Conservation (phyloP, 2,113 vertebrate genomes). For the Brienomyrus longianalis region DNA sequence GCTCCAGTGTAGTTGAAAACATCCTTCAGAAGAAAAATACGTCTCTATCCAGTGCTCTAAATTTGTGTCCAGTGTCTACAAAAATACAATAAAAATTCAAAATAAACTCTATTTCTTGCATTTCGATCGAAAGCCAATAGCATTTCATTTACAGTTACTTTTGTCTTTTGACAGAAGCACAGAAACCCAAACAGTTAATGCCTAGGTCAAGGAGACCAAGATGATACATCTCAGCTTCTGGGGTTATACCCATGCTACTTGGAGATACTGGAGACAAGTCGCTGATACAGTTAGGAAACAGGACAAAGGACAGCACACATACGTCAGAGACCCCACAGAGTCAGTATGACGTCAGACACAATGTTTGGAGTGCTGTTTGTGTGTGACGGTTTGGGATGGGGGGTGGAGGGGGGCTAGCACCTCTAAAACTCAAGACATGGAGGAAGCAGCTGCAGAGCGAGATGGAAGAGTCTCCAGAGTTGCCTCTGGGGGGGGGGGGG, state of each 20-base stretch:
- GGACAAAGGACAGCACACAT: background rate
- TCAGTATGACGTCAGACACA: background rate
- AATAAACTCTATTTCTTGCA: slow-evolving; percentile 6
- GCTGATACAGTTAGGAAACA: background rate
- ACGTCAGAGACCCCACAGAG: background rate
- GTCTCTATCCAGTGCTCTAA: background rate
- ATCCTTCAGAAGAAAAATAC: background rate
- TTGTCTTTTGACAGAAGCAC: background rate
- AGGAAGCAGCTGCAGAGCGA: background rate
- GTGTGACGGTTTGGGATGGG: background rate
- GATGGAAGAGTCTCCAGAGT: background rate
- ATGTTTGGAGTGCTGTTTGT: background rate
- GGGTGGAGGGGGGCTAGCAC: background rate
- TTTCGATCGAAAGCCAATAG: background rate
- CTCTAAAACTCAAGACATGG: background rate
- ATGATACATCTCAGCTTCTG: background rate
- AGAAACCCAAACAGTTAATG: background rate
- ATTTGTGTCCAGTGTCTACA: background rate
- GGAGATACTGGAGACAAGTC: background rate
- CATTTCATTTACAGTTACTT: background rate
- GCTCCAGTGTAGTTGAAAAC: background rate
- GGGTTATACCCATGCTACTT: background rate
- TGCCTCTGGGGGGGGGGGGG: background rate
- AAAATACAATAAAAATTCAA: slow-evolving; percentile 5
- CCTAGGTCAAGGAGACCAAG: background rate